phyloP scores from a whole-genome alignment of 2,113 vertebrate species.

The Tragelaphus imberbis region DNA sequence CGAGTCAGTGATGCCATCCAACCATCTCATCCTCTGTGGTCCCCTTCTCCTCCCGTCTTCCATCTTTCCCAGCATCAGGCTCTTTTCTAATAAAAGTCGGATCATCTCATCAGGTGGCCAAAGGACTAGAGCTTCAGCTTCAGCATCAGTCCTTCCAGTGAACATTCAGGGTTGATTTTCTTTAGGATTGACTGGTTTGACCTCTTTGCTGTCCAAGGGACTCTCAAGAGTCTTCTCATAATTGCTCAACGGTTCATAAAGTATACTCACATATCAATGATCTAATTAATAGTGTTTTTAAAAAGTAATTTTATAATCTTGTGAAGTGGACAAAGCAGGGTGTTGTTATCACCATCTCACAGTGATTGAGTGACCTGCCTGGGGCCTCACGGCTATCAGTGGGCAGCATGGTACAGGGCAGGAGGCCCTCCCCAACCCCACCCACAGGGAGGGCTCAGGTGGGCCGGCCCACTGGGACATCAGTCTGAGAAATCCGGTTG shows the following conservation, averaged over 20 bases:
- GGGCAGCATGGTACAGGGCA: background rate
- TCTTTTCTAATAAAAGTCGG: background rate
- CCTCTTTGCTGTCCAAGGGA: background rate
- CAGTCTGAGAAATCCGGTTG: background rate
- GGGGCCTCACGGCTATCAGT: background rate
- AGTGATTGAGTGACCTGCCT: background rate
- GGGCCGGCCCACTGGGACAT: rapidly evolving
- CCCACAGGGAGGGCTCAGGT: background rate
- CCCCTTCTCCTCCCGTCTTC: rapidly evolving
- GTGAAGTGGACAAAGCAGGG: background rate
- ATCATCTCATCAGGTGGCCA: background rate
- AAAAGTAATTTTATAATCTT: background rate
- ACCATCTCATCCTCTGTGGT: background rate
- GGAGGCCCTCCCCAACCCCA: background rate
- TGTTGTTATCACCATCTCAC: background rate
- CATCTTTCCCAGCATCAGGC: background rate
- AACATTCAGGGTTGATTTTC: background rate
- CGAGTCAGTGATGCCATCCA: background rate
- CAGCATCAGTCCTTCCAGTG: background rate
- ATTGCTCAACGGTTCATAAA: background rate
- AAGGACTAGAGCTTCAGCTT: background rate
- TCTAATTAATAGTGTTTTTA: background rate
- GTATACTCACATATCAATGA: background rate
- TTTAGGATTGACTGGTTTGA: background rate
- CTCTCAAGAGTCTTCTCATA: background rate